Conservation (phyloP, 2,888 invertebrate species). For the Megamerina dolium region DNA sequence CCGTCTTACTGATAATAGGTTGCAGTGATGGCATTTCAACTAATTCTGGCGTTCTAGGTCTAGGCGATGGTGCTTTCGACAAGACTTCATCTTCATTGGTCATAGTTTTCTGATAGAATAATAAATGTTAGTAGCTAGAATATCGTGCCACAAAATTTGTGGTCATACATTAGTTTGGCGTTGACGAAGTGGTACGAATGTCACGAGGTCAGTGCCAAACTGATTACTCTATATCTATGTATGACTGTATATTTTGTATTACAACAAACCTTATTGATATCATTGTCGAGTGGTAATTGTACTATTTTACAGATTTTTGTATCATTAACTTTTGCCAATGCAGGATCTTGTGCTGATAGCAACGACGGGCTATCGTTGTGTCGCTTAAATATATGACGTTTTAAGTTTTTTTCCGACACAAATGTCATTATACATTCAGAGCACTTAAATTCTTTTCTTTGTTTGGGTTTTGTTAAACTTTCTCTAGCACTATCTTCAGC, state of each 20-base stretch:
- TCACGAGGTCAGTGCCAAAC: too few species aligned
- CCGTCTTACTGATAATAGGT: slow-evolving; percentile 7
- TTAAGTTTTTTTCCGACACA: slow-evolving; percentile 20
- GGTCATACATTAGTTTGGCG: too few species aligned
- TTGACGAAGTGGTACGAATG: too few species aligned
- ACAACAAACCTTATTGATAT: too few species aligned
- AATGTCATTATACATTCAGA: slow-evolving; percentile 22
- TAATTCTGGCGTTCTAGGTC: neutral
- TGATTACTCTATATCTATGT: too few species aligned
- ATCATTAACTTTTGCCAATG: too few species aligned
- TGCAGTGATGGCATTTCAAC: neutral
- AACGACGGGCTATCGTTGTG: slow-evolving; percentile 8
- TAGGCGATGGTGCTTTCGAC: neutral
- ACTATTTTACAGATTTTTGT: too few species aligned
- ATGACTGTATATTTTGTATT: too few species aligned
- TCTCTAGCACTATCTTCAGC: slow-evolving; percentile 25
- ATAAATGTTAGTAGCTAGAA: neutral
- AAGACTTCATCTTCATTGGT: neutral
- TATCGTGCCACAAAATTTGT: too few species aligned
- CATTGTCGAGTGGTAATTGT: too few species aligned
- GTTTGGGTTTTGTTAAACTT: slow-evolving; percentile 18
- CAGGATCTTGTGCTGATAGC: too few species aligned
- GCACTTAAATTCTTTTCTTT: slow-evolving; percentile 22
- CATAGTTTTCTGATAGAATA: neutral
- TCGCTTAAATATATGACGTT: slow-evolving; percentile 18